Conservation (phyloP, 2,888 invertebrate genomes). For the Shargacucullia verbasci region DNA sequence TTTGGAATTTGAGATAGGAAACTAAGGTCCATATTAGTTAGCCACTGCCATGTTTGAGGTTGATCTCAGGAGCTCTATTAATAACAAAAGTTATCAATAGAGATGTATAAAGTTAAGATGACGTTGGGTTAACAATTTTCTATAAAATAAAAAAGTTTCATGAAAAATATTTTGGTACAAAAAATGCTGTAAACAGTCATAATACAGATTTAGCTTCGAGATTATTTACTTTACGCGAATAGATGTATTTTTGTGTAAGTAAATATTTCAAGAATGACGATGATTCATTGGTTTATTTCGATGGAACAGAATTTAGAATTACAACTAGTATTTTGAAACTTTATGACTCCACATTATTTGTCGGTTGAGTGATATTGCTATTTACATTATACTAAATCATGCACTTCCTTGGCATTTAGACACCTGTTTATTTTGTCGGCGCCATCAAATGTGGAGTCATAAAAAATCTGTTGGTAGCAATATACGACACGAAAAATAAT, state of each 20-base stretch:
- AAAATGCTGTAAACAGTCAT: slow-evolving; percentile 9
- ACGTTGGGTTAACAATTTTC: no score
- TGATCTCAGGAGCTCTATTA: no score
- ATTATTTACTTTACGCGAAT: slow-evolving; percentile 39
- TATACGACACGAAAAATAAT: no score
- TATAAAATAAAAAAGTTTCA: no score
- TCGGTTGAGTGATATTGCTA: slow-evolving; percentile 38
- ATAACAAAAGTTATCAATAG: no score
- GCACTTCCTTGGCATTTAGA: slow-evolving; percentile 22
- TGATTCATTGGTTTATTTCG: slow-evolving; percentile 35
- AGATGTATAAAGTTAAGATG: no score
- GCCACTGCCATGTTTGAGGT: no score
- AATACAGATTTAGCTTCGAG: slow-evolving; percentile 20
- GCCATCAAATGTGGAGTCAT: slow-evolving; percentile 16
- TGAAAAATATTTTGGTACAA: neutral
- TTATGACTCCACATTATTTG: slow-evolving; percentile 19
- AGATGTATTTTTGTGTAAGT: slow-evolving; percentile 36
- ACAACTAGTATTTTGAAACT: slow-evolving; percentile 19
- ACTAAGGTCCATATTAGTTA: no score
- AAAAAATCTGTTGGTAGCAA: slow-evolving; percentile 1
- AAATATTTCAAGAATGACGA: slow-evolving; percentile 46
- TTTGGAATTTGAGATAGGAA: neutral
- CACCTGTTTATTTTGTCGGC: slow-evolving; percentile 32
- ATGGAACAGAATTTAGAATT: slow-evolving; percentile 13
- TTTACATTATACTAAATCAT: slow-evolving; percentile 47